A percentile compares a stretch with the other conserved stretches of the same genome.
Evolutionary conservation across 2,797 vertebrate species (phyloP).

Genomic region (Brachyalestes nurse): DNA sequence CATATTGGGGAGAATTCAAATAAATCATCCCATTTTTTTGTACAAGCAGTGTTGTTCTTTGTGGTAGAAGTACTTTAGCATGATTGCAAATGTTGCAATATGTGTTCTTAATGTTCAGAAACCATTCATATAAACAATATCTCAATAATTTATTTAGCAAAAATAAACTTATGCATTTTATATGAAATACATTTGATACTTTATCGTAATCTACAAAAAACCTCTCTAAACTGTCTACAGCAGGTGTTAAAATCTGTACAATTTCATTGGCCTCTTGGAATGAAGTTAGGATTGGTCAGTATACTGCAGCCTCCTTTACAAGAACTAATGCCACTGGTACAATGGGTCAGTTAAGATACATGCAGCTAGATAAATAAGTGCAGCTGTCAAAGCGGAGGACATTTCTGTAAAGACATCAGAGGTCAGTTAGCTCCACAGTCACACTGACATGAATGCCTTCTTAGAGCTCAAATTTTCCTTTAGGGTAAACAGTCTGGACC

Average conservation of each 20-base stretch:
- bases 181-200: conserved; percentile 65
- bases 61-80: not conserved
- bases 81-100: not conserved
- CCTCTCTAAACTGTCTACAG: conserved; percentile 47
- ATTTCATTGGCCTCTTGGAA: conserved; percentile 33
- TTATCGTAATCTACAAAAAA: conserved; percentile 54
- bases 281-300: conserved; percentile 34
- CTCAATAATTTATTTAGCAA: conserved; percentile 83
- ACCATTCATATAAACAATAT: conserved; percentile 26
- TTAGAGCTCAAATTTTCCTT: not conserved
- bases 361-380: conserved; percentile 17
- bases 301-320: conserved; percentile 47
- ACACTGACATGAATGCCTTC: conserved; percentile 12
- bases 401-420: conserved; percentile 51
- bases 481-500: not conserved
- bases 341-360: conserved; percentile 19
- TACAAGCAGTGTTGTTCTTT: conserved; percentile 50
- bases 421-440: conserved; percentile 12
- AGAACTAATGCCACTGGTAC: conserved; percentile 52
- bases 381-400: conserved; percentile 25
- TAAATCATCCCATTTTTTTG: conserved; percentile 67
- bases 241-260: conserved; percentile 51
- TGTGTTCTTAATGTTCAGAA: not conserved
- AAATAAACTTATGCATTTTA: conserved; percentile 57
- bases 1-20: conserved; percentile 83